Percentiles rank a stretch among this genome's conserved stretches.
phyloP scores from a whole-genome alignment of 1,140 invertebrate genomes.

The Tenebrio molitor region DNA sequence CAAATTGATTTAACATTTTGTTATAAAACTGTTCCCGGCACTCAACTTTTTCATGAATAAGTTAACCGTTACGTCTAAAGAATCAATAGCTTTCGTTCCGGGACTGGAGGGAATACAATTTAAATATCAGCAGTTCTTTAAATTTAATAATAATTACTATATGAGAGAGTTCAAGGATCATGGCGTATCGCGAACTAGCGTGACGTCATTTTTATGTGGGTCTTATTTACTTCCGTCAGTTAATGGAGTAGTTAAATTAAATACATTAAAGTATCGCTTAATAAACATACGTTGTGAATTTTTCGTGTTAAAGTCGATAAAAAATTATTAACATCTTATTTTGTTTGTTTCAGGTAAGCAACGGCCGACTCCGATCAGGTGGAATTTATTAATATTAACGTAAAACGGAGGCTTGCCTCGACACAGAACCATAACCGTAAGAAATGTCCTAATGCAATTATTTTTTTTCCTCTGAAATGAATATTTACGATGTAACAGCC shows the following conservation, averaged over 20 bases:
- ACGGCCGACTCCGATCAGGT: neutral
- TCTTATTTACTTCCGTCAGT: slow-evolving; percentile 31
- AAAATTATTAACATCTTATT: no score
- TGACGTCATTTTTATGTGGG: slow-evolving; percentile 33
- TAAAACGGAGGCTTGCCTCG: no score
- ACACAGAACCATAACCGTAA: slow-evolving; percentile 2
- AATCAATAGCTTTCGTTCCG: slow-evolving; percentile 1
- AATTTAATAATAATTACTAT: slow-evolving; percentile 29
- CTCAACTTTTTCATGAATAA: slow-evolving; percentile 8
- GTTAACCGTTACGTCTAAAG: slow-evolving; percentile 6
- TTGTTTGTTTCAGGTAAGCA: slow-evolving; percentile 35
- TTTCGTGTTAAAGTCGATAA: no score
- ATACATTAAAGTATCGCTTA: slow-evolving; percentile 4
- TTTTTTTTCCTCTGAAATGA: slow-evolving; percentile 13
- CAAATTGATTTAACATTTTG: slow-evolving; percentile 15
- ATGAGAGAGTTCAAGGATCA: slow-evolving; percentile 32
- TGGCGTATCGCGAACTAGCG: neutral
- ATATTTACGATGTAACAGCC: slow-evolving; percentile 18
- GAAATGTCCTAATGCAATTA: slow-evolving; percentile 8
- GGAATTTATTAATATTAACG: no score
- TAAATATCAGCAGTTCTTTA: slow-evolving; percentile 17
- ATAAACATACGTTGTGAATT: slow-evolving; percentile 2
- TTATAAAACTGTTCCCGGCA: slow-evolving; percentile 2
- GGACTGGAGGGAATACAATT: neutral
- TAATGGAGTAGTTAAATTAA: slow-evolving; percentile 27